Evolutionary conservation across 2,113 vertebrate genomes (phyloP).

Genomic region (Henicopernis longicauda): DNA sequence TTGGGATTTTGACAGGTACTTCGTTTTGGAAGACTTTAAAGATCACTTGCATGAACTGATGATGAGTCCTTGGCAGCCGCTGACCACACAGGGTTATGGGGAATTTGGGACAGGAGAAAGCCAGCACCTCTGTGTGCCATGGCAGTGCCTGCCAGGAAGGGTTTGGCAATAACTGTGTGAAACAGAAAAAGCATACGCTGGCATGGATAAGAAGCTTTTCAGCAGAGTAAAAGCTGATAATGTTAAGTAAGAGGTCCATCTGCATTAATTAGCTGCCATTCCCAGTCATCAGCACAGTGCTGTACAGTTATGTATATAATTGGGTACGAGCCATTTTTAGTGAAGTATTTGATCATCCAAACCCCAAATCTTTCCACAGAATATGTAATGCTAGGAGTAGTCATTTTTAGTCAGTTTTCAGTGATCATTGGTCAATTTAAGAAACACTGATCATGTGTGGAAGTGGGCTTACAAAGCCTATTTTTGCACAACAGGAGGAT

Average conservation of each 20-base stretch:
- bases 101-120: not conserved
- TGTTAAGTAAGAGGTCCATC: not conserved
- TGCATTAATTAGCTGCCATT: not conserved
- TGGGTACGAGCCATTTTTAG: not conserved
- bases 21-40: not conserved
- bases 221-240: not conserved
- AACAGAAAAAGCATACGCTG: not conserved
- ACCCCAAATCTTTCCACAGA: not conserved
- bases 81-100: not conserved
- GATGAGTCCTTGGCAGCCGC: not conserved
- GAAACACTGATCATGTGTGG: not conserved
- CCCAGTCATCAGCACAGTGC: not conserved
- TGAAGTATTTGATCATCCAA: not conserved
- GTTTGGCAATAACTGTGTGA: not conserved
- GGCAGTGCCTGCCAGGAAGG: not conserved
- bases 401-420: not conserved
- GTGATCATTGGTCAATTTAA: not conserved
- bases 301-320: not conserved
- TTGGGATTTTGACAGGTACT: not conserved
- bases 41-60: not conserved
- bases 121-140: not conserved
- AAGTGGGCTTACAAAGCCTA: not conserved
- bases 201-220: constrained; percentile 21
- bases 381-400: not conserved
- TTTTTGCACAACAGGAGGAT: not conserved